Conservation (phyloP, 2,797 vertebrate genomes). For the Coreius guichenoti region DNA sequence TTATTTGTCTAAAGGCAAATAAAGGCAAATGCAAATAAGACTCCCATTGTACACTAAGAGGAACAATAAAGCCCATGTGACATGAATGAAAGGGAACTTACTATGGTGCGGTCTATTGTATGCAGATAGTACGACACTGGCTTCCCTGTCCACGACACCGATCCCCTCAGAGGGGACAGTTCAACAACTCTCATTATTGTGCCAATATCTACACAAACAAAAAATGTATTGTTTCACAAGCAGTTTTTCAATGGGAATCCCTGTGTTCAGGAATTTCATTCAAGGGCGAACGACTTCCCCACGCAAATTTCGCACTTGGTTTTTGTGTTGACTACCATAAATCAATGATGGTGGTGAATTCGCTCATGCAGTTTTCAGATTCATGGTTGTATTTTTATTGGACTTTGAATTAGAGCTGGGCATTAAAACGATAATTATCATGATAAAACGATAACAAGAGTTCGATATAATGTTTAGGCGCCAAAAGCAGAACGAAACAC, state of each 20-base stretch:
- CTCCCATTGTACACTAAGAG: constrained; percentile 2
- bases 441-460: no score
- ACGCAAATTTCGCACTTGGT: background rate
- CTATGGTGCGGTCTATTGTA: constrained; percentile 99
- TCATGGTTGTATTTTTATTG: no score
- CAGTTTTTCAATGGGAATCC: background rate
- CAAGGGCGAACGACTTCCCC: background rate
- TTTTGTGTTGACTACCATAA: background rate
- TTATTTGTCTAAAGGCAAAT: background rate
- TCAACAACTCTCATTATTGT: constrained; percentile 99
- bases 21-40: constrained; percentile 9
- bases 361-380: background rate
- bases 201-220: constrained; percentile 87
- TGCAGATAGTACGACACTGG: constrained; percentile 99
- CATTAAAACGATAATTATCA: no score
- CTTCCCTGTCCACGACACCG: constrained; percentile 98
- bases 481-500: no score
- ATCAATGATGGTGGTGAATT: background rate
- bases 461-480: no score
- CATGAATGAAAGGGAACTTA: constrained; percentile 76
- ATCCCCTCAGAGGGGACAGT: constrained; percentile 95
- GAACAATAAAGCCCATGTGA: background rate
- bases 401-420: no score
- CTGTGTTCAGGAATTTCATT: background rate
- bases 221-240: background rate